Evolutionary conservation across 2,797 vertebrate genomes (phyloP), one percentile per base, ranked within the genome.

Genomic region (Sebastes hubbsi): DNA sequence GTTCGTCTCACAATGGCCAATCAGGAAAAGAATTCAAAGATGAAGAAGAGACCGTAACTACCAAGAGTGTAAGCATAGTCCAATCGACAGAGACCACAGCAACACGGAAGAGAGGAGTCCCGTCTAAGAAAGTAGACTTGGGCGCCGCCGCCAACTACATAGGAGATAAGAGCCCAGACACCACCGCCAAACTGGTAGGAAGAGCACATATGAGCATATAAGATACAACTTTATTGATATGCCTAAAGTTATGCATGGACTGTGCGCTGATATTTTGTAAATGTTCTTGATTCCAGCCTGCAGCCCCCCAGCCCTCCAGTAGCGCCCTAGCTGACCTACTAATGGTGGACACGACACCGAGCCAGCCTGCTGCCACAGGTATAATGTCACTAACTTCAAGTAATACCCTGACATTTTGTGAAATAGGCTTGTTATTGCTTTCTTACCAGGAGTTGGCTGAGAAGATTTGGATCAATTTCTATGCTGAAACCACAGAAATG

Each of bases 61-160:
- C 97, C 30, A 99, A 98, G 95, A 98, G 97, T 72, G 95, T 98
- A 84, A 96, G 97, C 59, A 98, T 99, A 78, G 97, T 97, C 84
- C 97, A 99, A 94, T 96, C 97, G 88, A 98, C 97, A 68, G 98
- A 99, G 93, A 98, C 97, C 11, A 98, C 97, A 29, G 98, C 98
- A 30, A 97, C 97, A 25, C 96, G 97, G 84, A 99, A 99, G 91
- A 97, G 96, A 89, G 97, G 95, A 59, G 96, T 97, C 64, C 98
- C 97, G 20, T 97, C 98, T 60, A 99, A 95, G 95, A 98, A 97
- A 62, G 97, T 99, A 83, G 98, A 99, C 94, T 91, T 99, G 56
- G 98, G 99, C 42, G 99, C 99, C 2, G 99, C 99, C 69, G 98
- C 98, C 18, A 89, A 96, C 94, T 99, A 99, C 92, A 97, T 95